A percentile compares a stretch with the other conserved stretches of the same genome.
Evolutionary conservation across 2,113 vertebrate genomes (phyloP).

Genomic region (Prolemur simus): DNA sequence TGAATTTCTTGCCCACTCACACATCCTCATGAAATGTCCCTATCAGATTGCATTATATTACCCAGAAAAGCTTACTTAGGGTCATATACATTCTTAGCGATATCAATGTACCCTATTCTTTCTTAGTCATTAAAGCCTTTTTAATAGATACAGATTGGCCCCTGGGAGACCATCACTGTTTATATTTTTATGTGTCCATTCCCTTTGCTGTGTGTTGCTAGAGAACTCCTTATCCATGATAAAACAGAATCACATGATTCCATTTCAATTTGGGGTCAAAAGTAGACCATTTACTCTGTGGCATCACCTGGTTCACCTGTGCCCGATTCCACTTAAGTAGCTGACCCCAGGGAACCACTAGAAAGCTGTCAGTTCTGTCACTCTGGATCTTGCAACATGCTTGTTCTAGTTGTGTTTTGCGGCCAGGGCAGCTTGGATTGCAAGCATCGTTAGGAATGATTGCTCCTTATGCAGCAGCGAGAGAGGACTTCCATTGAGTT

Average conservation of each 20-base stretch:
- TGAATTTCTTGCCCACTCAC: constrained; percentile 49
- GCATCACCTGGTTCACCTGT: neutral
- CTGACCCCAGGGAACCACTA: neutral
- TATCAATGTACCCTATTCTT: neutral
- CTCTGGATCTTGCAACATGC: neutral
- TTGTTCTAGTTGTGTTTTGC: neutral
- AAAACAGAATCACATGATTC: neutral
- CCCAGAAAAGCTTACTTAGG: neutral
- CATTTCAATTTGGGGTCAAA: neutral
- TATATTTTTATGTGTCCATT: neutral
- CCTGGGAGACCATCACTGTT: neutral
- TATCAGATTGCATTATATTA: constrained; percentile 3
- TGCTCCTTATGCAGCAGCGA: neutral
- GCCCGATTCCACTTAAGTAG: neutral
- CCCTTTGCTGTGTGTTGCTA: neutral
- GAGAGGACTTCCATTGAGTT: neutral
- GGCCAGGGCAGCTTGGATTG: neutral
- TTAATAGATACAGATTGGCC: neutral
- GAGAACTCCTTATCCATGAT: neutral
- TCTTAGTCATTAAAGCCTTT: neutral
- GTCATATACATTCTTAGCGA: neutral
- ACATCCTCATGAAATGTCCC: constrained; percentile 23
- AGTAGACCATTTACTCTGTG: neutral
- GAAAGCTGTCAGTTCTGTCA: neutral
- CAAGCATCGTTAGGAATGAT: fast-evolving